A percentile compares a stretch with the other conserved stretches of the same genome.
Conservation (phyloP, 2,113 vertebrate genomes). For the Phodopus roborovskii region DNA sequence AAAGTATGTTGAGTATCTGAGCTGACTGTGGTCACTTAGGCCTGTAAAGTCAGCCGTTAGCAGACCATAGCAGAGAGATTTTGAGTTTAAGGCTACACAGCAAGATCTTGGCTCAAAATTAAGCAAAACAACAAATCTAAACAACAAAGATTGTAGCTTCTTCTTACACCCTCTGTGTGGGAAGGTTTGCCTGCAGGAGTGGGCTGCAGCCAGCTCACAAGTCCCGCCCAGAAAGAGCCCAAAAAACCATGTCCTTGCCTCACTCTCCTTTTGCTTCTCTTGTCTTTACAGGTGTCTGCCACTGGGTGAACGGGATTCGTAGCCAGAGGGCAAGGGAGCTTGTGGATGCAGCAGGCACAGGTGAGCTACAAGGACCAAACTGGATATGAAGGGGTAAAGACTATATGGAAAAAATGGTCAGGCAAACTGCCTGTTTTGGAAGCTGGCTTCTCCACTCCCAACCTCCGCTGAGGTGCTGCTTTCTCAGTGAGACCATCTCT, state of each 20-base stretch:
- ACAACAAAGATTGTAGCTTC: neutral
- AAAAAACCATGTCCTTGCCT: neutral
- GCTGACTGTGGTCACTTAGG: neutral
- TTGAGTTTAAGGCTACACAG: neutral
- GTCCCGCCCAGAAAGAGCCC: neutral
- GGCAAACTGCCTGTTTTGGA: neutral
- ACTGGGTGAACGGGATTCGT: constrained; percentile 62
- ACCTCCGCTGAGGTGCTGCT: neutral
- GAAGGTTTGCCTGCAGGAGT: neutral
- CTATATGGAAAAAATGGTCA: constrained; percentile 1
- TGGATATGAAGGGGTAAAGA: constrained; percentile 42
- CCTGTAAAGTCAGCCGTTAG: neutral
- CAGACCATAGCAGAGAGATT: neutral
- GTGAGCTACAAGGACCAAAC: constrained; percentile 62
- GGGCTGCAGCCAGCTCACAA: neutral
- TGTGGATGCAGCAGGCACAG: constrained; percentile 54
- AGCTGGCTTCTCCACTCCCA: neutral
- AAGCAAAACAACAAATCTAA: neutral
- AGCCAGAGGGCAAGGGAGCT: constrained; percentile 58
- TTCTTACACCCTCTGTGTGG: neutral
- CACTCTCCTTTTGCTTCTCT: constrained; percentile 51
- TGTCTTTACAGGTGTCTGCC: constrained; percentile 66
- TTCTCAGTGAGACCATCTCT: constrained; percentile 27
- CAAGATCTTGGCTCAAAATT: neutral
- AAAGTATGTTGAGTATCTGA: neutral